Conservation (phyloP, 2,797 vertebrate genomes). For the Hypotaenidia philippensis region DNA sequence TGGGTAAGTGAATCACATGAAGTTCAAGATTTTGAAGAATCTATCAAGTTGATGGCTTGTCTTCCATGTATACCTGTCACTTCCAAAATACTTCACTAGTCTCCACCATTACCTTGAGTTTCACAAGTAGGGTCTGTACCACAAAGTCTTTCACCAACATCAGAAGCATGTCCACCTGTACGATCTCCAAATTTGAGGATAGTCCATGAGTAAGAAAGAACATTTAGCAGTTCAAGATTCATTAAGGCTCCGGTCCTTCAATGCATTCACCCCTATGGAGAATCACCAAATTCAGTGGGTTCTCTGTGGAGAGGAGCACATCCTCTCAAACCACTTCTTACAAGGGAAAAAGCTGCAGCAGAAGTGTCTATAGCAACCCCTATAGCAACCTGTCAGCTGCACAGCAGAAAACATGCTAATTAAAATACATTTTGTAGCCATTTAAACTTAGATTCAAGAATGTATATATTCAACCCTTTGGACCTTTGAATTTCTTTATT, state of each 20-base stretch:
- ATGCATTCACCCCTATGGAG: not conserved
- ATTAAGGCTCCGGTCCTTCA: not conserved
- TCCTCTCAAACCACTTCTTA: not conserved
- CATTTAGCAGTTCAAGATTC: not conserved
- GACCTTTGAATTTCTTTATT: not conserved
- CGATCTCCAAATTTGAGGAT: not conserved
- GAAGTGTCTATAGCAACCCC: not conserved
- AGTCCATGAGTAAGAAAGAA: not conserved
- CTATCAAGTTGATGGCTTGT: not conserved
- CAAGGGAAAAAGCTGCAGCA: not conserved
- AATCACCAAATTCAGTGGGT: not conserved
- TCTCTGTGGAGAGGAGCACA: not conserved
- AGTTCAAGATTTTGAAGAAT: not conserved
- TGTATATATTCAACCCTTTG: not conserved
- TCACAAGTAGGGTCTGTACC: not conserved
- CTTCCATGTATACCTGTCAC: not conserved
- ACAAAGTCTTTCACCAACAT: not conserved
- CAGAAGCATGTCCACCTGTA: not conserved
- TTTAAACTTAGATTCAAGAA: not conserved
- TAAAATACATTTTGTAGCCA: not conserved
- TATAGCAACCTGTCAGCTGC: not conserved
- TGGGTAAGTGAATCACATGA: not conserved
- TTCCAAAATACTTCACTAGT: not conserved
- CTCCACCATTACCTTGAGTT: not conserved
- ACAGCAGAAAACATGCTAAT: not conserved